Evolutionary conservation across 2,888 invertebrate species (phyloP), one percentile per base, ranked within the genome.

Genomic region (Temnothorax unifasciatus): DNA sequence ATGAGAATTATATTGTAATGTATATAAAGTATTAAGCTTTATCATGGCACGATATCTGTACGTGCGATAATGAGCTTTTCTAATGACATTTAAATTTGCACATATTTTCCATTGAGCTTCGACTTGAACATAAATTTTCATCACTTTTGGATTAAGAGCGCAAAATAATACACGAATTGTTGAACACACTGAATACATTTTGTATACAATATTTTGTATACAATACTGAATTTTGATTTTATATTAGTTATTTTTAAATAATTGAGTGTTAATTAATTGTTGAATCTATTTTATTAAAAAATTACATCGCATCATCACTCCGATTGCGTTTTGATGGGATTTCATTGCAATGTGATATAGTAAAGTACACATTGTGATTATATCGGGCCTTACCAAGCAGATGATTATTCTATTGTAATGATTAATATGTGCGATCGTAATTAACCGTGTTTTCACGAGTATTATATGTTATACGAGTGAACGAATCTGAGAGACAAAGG

Each of bases 321-420:
- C 6, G 5, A 6, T 61, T 3, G n/a, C 34, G 0, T 64, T 41
- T 41, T 0, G 5, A 64, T 21, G 34, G 13, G 6, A 41, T 64
- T 64, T 2, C 11, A 3, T 63, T 13, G 3, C 3, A 41, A 2
- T 64, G 13, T 41, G 18, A 64, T 41, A 13, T n/a, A 64, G 18
- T 64, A 21, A 41, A 64, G 21, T 64, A 13, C 3, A 21, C 13
- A 64, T 21, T 8, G n/a, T 21, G 6, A 41, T 41, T 64, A 64
- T 1, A 64, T 38, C 0, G 0, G 11, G 38, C n/a, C 6, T n/a
- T n/a, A 11, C 5, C 41, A 64, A 41, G 21, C 21, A 11, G 3
- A 21, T 6, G 8, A 41, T 64, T 38, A 41, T 64, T 64, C 21
- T 64, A 57, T 57, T 57, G 13, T 57, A 64, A 64, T 64, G 21